phyloP scores from a whole-genome alignment of 2,888 invertebrate genomes.

The Euzophera pinguis region DNA sequence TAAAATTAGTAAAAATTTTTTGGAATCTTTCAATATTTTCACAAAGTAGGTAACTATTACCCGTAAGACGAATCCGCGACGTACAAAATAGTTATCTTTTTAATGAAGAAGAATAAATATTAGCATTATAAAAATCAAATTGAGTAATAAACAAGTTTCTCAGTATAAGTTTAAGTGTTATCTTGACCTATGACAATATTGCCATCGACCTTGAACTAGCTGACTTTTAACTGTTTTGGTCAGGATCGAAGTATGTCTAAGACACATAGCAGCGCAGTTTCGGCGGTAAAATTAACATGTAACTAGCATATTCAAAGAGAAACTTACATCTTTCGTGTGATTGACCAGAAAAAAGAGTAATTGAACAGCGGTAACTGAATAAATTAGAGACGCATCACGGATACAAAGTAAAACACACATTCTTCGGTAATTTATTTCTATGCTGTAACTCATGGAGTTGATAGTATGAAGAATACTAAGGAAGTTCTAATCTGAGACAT shows the following conservation, averaged over 20 bases:
- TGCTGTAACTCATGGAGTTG: too few species aligned
- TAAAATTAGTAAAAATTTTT: too few species aligned
- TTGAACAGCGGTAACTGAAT: constrained; percentile 1
- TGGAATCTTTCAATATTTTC: too few species aligned
- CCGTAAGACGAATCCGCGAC: too few species aligned
- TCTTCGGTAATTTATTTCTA: background rate
- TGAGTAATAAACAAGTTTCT: too few species aligned
- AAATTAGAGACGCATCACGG: constrained; percentile 14
- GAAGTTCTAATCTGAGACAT: too few species aligned
- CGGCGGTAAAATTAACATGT: background rate
- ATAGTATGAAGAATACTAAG: too few species aligned
- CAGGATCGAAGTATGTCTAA: background rate
- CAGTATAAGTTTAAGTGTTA: background rate
- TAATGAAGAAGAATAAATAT: too few species aligned
- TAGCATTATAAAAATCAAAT: too few species aligned
- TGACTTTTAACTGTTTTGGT: background rate
- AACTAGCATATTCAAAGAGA: constrained; percentile 11
- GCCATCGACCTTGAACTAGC: constrained; percentile 3
- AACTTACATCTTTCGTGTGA: constrained; percentile 10
- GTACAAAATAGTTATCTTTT: too few species aligned
- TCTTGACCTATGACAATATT: constrained; percentile 19
- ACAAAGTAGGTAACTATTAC: too few species aligned
- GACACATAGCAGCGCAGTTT: constrained; percentile 15
- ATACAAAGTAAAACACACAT: background rate
- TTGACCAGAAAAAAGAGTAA: constrained; percentile 6